A percentile compares a stretch with the other conserved stretches of the same genome.
These are phyloP conservation scores for Cheilosia scutellata DNA, from an alignment of 2,888 invertebrate species.

Conservation along the genomic window DNA sequence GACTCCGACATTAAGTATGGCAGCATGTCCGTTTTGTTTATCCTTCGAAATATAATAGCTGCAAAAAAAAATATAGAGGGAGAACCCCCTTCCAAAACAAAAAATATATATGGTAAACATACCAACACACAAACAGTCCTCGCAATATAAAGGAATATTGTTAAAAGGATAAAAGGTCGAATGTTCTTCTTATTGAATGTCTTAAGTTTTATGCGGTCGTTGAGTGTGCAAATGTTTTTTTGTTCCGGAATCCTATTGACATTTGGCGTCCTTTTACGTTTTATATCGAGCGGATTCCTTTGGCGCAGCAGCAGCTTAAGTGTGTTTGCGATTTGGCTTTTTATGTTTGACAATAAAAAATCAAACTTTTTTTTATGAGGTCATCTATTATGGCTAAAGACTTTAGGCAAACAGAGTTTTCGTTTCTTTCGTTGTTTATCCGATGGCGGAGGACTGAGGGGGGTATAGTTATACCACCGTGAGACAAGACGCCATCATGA, in stretches of 20 bases:
- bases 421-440: slow-evolving; percentile 22
- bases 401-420: slow-evolving; percentile 70
- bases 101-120: not conserved
- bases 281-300: slow-evolving; percentile 38
- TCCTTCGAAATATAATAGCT: slow-evolving; percentile 43
- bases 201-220: slow-evolving; percentile 76
- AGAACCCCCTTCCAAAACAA: not conserved
- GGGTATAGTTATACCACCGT: not conserved
- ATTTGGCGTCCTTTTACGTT: slow-evolving; percentile 44
- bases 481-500: slow-evolving; percentile 72
- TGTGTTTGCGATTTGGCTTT: slow-evolving; percentile 84
- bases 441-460: not conserved
- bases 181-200: slow-evolving; percentile 70
- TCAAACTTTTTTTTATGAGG: slow-evolving; percentile 83
- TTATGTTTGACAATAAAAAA: slow-evolving; percentile 83
- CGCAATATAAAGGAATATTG: slow-evolving; percentile 35
- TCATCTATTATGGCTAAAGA: slow-evolving; percentile 81
- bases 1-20: slow-evolving; percentile 46
- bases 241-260: slow-evolving; percentile 69
- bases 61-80: not conserved
- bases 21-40: slow-evolving; percentile 65
- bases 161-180: slow-evolving; percentile 74
- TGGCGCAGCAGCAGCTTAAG: slow-evolving; percentile 80
- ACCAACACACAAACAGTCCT: slow-evolving; percentile 10
- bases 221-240: slow-evolving; percentile 72